Evolutionary conservation across 37 sponge, comb jelly and placozoan genomes (phyloP).

Genomic region (Agelas oroides): DNA sequence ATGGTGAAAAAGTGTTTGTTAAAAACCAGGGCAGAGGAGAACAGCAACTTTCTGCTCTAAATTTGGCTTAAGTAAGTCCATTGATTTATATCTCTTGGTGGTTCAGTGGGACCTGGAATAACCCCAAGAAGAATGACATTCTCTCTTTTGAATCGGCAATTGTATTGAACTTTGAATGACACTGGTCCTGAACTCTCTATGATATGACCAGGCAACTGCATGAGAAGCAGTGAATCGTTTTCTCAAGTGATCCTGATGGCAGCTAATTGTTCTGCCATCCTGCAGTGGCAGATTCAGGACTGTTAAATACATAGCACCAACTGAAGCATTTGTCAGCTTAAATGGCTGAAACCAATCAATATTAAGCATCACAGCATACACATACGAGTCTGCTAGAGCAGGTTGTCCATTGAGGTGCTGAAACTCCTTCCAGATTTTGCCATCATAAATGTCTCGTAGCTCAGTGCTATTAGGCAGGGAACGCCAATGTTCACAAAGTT

Average conservation of each 20-base stretch:
- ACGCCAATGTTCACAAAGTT: constrained; percentile 28
- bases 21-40: too few relatives aligned
- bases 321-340: constrained; percentile 18
- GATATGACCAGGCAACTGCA: too few relatives aligned
- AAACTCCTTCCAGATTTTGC: constrained; percentile 44
- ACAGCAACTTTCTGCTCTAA: too few relatives aligned
- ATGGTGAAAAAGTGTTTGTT: too few relatives aligned
- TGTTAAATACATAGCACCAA: constrained; percentile 35
- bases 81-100: constrained; percentile 8
- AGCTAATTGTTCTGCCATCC: too few relatives aligned
- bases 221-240: too few relatives aligned
- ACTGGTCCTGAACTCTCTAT: too few relatives aligned
- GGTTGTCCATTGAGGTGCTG: not conserved
- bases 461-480: not conserved
- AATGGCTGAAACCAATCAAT: constrained; percentile 62
- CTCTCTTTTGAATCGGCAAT: constrained; percentile 15
- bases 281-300: constrained; percentile 27
- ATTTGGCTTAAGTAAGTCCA: too few relatives aligned
- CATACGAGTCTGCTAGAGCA: not conserved
- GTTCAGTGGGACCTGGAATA: constrained; percentile 44
- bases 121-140: constrained; percentile 30
- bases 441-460: constrained; percentile 41
- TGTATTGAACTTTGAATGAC: too few relatives aligned
- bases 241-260: too few relatives aligned
- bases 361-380: constrained; percentile 23